Evolutionary conservation across 2,113 vertebrate species (phyloP), one percentile per base, ranked within the genome.

Genomic region (Myotis yumanensis): DNA sequence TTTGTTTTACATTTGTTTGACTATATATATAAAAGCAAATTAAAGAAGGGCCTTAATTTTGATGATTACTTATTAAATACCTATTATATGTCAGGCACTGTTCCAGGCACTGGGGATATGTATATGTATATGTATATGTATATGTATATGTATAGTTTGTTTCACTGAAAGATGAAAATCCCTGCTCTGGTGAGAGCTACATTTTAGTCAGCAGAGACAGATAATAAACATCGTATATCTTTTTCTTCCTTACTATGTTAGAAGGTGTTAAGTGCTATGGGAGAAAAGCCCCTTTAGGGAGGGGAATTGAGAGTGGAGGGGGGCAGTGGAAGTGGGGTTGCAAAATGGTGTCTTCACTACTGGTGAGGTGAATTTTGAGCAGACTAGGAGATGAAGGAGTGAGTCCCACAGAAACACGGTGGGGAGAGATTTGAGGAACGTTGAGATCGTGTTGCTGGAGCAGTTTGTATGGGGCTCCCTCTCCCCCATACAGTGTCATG

Each of bases 171-270:
- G 51, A 57, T 51, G 73, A 90, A 81, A 46, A n/a, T 66, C 51
- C 23, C 40, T 64, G 1, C 9, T 83, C 76, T 80, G 77, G 25
- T 59, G 51, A 97, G 15, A 43, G 91, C 71, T 96, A 57, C 32
- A 62, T 85, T 95, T 88, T 66, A 85, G n/a, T 84, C 76, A 76
- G 66, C 35, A 90, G 95, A 93, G 83, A 88, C 83, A 91, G 71
- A 51, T 72, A 83, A 16, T 71, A 79, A 89, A 86, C 69, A 76
- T 66, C 77, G 72, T 91, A 8, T 75, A 28, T 89, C 18, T 52
- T 86, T 89, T 95, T 93, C 76, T 73, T 81, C 32, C 14, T 93
- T 85, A 40, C 30, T 52, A 0, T 87, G 32, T 91, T 91, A 84
- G 51, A 81, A 86, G 37, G 69, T 77, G 4, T 54, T 76, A 83